Evolutionary conservation across 1,140 invertebrate genomes (phyloP).

Genomic region (Rhopalosiphum maidis): DNA sequence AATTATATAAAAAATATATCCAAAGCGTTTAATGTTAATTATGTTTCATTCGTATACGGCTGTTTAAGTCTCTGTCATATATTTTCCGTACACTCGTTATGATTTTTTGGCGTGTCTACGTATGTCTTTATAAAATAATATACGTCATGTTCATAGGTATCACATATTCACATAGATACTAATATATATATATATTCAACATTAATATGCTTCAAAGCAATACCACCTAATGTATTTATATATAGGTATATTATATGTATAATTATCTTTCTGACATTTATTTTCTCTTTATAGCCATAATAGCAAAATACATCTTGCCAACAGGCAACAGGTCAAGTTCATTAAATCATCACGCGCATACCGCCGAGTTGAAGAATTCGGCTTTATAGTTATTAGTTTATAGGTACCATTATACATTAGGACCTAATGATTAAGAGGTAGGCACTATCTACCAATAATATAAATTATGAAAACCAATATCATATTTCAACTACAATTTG

Average conservation of each 20-base stretch:
- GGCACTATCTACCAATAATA: neutral
- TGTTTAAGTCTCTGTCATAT: conserved; percentile 36
- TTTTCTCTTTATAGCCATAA: conserved; percentile 32
- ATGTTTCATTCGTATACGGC: neutral
- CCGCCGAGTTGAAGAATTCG: neutral
- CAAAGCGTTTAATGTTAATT: conserved; percentile 35
- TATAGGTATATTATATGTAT: neutral
- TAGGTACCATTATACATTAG: neutral
- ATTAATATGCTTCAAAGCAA: neutral
- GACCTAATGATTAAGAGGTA: neutral
- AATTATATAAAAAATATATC: neutral
- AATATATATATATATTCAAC: neutral
- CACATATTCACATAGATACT: too few relatives aligned
- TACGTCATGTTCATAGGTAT: too few relatives aligned
- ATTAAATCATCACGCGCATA: neutral
- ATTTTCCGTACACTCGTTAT: neutral
- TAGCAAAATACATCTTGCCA: neutral
- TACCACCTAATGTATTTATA: neutral
- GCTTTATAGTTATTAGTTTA: neutral
- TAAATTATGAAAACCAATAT: neutral
- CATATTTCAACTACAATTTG: conserved; percentile 14
- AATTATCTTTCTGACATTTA: conserved; percentile 18
- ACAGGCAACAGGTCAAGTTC: conserved; percentile 37
- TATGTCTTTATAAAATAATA: neutral
- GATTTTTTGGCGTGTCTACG: conserved; percentile 3